phyloP scores from a whole-genome alignment of 1,140 invertebrate genomes.

The Argopecten irradians region DNA sequence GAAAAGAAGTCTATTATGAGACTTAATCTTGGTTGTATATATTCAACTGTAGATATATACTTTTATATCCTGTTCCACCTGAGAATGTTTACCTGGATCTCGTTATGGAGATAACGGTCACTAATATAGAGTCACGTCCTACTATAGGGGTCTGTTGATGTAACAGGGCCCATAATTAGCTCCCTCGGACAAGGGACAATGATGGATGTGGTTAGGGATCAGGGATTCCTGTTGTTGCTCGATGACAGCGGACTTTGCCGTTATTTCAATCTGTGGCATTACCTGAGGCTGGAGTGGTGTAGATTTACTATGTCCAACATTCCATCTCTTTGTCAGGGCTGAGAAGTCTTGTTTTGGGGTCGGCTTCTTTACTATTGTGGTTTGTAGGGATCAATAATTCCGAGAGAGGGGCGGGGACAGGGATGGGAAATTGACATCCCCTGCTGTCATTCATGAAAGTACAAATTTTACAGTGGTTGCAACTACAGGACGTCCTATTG shows the following conservation, averaged over 20 bases:
- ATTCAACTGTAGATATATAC: no score
- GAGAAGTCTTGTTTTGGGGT: conserved; percentile 13
- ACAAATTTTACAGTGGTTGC: not conserved
- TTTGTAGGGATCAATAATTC: not conserved
- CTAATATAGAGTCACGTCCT: not conserved
- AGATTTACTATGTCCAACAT: not conserved
- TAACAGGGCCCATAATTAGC: conserved; percentile 7
- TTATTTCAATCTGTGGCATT: not conserved
- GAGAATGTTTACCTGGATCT: conserved; percentile 9
- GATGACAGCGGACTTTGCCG: not conserved
- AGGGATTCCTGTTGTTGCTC: not conserved
- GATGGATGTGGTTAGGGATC: not conserved
- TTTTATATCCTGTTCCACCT: not conserved
- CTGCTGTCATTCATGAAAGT: not conserved
- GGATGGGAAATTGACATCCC: not conserved
- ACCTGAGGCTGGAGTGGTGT: not conserved
- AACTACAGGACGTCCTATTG: not conserved
- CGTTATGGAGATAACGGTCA: not conserved
- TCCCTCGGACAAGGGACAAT: not conserved
- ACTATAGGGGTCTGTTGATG: not conserved
- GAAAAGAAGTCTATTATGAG: no score
- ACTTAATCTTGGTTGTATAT: no score
- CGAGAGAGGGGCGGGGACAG: not conserved
- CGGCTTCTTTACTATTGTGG: not conserved
- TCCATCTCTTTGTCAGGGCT: not conserved